Evolutionary conservation across 2,888 invertebrate genomes (phyloP).

Genomic region (Thecocarcelia acutangulata): DNA sequence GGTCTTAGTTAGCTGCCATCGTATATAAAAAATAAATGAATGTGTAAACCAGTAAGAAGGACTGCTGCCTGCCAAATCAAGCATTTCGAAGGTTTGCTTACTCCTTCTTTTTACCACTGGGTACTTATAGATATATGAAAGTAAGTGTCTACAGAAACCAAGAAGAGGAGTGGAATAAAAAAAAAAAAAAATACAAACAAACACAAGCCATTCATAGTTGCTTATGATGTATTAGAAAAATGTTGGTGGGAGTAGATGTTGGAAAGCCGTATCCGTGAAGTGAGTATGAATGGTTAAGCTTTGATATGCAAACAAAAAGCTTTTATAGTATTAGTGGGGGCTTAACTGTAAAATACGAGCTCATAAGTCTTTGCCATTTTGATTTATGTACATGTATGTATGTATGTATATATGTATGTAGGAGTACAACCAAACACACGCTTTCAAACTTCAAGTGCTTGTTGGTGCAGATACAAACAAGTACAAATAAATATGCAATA

Average conservation of each 20-base stretch:
- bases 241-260: neutral
- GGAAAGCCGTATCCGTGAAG: neutral
- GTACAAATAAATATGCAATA: constrained; percentile 38
- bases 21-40: too few species aligned
- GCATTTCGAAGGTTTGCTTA: too few species aligned
- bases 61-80: too few species aligned
- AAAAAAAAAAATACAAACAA: neutral
- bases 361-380: constrained; percentile 66
- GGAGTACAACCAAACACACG: neutral
- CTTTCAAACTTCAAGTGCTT: constrained; percentile 18
- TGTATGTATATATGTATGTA: neutral
- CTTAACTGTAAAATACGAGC: constrained; percentile 68
- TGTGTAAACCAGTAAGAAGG: too few species aligned
- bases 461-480: neutral
- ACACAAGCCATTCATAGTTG: too few species aligned
- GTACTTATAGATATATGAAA: constrained; percentile 9
- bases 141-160: neutral
- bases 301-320: constrained; percentile 48
- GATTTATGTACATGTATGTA: constrained; percentile 62
- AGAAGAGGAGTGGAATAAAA: neutral
- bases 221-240: too few species aligned
- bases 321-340: constrained; percentile 56
- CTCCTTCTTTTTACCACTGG: too few species aligned
- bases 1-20: too few species aligned
- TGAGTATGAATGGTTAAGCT: constrained; percentile 47